Percentiles rank a stretch among this genome's conserved stretches.
phyloP scores from a whole-genome alignment of 2,113 vertebrate species.

The Pimephales promelas region DNA sequence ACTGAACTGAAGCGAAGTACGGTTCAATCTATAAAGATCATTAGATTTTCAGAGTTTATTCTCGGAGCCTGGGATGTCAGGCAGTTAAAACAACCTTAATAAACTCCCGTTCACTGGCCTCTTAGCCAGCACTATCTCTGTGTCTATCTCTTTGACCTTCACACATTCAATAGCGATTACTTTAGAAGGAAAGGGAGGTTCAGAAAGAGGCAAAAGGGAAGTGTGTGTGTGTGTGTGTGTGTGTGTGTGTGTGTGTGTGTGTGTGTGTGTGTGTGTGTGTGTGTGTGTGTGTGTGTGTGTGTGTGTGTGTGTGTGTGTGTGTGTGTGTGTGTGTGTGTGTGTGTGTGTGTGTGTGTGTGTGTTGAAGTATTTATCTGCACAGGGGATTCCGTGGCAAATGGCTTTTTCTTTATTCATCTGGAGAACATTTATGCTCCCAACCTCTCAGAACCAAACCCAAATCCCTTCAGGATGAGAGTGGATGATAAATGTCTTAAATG shows the following conservation, averaged over 20 bases:
- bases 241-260: too few species aligned
- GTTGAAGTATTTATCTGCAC: slow-evolving; percentile 15
- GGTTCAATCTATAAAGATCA: slow-evolving; percentile 44
- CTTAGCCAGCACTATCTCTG: slow-evolving; percentile 17
- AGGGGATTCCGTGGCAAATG: slow-evolving; percentile 36
- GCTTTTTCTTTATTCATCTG: slow-evolving; percentile 40
- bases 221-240: too few species aligned
- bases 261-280: too few species aligned
- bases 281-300: too few species aligned
- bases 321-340: too few species aligned
- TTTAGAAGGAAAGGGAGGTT: background rate
- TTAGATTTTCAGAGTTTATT: slow-evolving; percentile 28
- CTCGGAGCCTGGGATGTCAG: too few species aligned
- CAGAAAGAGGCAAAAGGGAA: background rate
- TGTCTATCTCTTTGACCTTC: slow-evolving; percentile 33
- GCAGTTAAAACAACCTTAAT: slow-evolving; percentile 40
- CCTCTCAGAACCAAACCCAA: background rate
- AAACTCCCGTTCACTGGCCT: slow-evolving; percentile 31
- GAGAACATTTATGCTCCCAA: slow-evolving; percentile 17
- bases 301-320: too few species aligned
- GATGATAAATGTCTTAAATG: background rate
- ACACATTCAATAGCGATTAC: background rate
- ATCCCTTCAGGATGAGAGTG: background rate
- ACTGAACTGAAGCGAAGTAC: slow-evolving; percentile 11
- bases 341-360: background rate